Percentiles rank a stretch among this genome's conserved stretches.
Conservation (phyloP, 2,113 vertebrate genomes). For the Aptenodytes forsteri region DNA sequence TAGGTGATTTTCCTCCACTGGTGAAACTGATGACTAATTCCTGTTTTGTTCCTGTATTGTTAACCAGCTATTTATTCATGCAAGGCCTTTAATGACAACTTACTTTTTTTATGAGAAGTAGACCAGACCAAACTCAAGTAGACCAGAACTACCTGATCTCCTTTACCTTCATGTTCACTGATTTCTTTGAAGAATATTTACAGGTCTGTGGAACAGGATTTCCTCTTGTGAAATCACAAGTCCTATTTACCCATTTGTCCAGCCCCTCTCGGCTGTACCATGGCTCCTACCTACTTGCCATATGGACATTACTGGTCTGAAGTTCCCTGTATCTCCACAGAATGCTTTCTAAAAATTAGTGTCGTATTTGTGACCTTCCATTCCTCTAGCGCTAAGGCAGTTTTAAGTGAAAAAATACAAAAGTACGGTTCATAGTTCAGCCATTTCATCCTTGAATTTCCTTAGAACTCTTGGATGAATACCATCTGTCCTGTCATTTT, state of each 20-base stretch:
- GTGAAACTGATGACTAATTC: neutral
- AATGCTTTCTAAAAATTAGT: neutral
- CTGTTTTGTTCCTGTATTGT: neutral
- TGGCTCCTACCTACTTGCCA: neutral
- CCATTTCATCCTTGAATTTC: conserved; percentile 1
- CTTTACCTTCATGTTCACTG: neutral
- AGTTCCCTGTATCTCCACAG: neutral
- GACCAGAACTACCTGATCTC: neutral
- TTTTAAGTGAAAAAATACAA: conserved; percentile 18
- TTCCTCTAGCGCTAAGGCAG: neutral
- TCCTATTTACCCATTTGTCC: neutral
- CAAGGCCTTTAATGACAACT: neutral
- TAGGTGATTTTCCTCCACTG: neutral
- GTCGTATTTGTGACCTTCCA: neutral
- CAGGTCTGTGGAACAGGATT: neutral
- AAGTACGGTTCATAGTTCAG: neutral
- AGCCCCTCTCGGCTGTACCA: neutral
- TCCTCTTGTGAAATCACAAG: neutral
- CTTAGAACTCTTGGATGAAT: conserved; percentile 43
- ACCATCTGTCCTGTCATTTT: conserved; percentile 54
- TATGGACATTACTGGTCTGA: neutral
- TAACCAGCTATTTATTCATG: neutral
- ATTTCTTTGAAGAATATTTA: neutral
- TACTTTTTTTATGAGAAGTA: neutral
- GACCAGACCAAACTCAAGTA: neutral